Percentiles rank a stretch among this genome's conserved stretches.
Evolutionary conservation across 2,113 vertebrate species (phyloP).

Genomic region (Phaethon lepturus): DNA sequence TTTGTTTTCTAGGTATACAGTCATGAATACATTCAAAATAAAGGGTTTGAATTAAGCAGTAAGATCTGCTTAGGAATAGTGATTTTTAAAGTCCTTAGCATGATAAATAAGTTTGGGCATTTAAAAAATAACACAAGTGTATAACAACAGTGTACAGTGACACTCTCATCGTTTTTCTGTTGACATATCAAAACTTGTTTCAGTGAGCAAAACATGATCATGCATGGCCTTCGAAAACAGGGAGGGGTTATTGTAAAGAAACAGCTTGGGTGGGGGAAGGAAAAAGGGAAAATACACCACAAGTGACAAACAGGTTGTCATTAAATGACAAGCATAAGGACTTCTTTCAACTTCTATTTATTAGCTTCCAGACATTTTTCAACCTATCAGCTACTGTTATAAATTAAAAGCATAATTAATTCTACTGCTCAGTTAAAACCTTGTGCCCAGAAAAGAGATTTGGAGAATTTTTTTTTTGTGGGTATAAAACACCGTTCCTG

Average conservation of each 20-base stretch:
- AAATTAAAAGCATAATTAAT: not conserved
- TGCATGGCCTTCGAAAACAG: not conserved
- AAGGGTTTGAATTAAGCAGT: not conserved
- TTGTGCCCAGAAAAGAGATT: not conserved
- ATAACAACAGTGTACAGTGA: not conserved
- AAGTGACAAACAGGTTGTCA: not conserved
- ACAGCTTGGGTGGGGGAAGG: not conserved
- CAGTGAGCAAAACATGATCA: not conserved
- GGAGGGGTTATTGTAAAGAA: not conserved
- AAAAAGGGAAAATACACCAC: not conserved
- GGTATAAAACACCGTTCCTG: not conserved
- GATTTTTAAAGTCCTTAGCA: not conserved
- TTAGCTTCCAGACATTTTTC: not conserved
- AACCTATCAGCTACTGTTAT: not conserved
- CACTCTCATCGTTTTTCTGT: not conserved
- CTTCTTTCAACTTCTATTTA: not conserved
- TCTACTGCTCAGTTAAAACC: not conserved
- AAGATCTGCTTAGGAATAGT: not conserved
- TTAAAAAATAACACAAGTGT: not conserved
- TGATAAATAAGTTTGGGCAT: not conserved
- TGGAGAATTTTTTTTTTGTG: not conserved
- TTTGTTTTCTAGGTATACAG: not conserved
- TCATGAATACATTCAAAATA: not conserved
- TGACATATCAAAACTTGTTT: not conserved
- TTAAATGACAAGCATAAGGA: not conserved